Conservation (phyloP, 2,888 invertebrate species). For the Strigamia maritima region DNA sequence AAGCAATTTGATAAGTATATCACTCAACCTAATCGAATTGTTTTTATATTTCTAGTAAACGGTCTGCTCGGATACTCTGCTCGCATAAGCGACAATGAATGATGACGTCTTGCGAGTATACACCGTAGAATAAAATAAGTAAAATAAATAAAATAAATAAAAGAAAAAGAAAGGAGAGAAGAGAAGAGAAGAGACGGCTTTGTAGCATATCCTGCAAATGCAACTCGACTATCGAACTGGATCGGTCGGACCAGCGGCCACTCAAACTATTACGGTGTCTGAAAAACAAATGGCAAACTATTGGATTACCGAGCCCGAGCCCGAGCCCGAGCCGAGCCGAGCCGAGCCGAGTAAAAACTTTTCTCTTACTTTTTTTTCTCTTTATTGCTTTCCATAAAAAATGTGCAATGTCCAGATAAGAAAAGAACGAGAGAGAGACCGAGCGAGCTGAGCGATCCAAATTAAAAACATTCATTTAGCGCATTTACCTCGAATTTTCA, state of each 20-base stretch:
- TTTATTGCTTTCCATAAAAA: too few species aligned
- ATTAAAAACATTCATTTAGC: too few species aligned
- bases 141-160: too few species aligned
- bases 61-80: neutral
- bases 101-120: neutral
- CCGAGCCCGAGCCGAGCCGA: too few species aligned
- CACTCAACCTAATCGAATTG: neutral
- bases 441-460: too few species aligned
- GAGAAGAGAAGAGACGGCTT: neutral
- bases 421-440: too few species aligned
- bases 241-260: neutral
- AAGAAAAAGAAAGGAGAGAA: neutral
- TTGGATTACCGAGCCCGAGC: neutral
- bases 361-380: too few species aligned
- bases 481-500: too few species aligned
- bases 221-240: conserved; percentile 24
- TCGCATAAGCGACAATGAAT: neutral
- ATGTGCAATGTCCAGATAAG: too few species aligned
- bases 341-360: too few species aligned
- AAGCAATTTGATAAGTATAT: neutral
- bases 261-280: conserved; percentile 1
- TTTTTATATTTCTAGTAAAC: neutral
- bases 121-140: too few species aligned
- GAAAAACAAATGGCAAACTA: conserved; percentile 11
- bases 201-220: neutral